Evolutionary conservation across 2,797 vertebrate species (phyloP).

Genomic region (Gephyroberyx darwinii): DNA sequence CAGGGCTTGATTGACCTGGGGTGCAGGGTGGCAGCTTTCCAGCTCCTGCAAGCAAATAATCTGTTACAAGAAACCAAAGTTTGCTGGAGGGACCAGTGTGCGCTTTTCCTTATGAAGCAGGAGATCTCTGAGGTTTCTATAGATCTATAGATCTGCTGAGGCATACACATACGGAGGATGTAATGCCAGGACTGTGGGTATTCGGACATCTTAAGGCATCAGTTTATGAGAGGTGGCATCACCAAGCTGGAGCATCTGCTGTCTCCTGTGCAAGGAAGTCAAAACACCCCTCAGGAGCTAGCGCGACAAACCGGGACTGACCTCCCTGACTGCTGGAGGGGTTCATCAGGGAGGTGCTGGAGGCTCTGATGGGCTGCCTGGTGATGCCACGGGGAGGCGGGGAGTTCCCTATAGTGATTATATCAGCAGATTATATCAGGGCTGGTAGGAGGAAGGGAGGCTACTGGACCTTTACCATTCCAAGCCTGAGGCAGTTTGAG

Average conservation of each 20-base stretch:
- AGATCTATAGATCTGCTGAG: conserved; percentile 23
- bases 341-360: conserved; percentile 19
- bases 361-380: neutral
- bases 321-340: conserved; percentile 11
- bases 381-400: conserved; percentile 2
- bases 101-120: conserved; percentile 31
- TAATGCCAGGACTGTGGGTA: conserved; percentile 25
- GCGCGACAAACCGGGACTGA: conserved; percentile 8
- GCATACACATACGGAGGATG: too few species aligned
- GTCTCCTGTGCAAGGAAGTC: too few species aligned
- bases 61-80: conserved; percentile 11
- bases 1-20: conserved; percentile 41
- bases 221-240: too few species aligned
- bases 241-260: too few species aligned
- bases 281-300: neutral
- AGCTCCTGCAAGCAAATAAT: conserved; percentile 27
- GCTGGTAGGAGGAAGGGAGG: neutral
- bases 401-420: neutral
- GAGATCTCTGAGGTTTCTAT: conserved; percentile 12
- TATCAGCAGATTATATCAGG: conserved; percentile 5
- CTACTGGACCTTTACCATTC: conserved; percentile 12
- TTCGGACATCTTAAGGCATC: neutral
- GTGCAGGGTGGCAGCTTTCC: conserved; percentile 52
- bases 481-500: conserved; percentile 10
- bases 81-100: conserved; percentile 26